These are phyloP conservation scores for Macropis europaea DNA, from an alignment of 2,888 invertebrate species.

Conservation along the genomic window DNA sequence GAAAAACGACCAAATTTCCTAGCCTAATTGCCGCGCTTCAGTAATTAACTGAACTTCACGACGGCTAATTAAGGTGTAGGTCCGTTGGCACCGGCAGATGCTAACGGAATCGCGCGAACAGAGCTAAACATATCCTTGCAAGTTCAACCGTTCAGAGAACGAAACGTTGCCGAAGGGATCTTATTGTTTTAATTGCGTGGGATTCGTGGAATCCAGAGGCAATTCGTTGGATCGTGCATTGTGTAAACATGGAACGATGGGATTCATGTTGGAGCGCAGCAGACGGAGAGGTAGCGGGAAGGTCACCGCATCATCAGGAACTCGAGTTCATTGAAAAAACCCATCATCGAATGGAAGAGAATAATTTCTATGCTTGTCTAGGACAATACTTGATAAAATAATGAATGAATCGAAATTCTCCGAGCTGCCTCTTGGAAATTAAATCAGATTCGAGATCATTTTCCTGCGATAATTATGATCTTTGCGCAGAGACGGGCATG, in stretches of 20 bases:
- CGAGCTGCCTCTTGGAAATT: no score
- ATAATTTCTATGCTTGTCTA: no score
- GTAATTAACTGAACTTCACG: constrained; percentile 4
- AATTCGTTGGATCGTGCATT: not conserved
- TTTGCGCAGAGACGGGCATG: not conserved
- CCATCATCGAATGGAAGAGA: no score
- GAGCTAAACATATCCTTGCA: not conserved
- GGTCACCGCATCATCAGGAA: no score
- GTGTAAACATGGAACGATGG: not conserved
- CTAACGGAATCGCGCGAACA: no score
- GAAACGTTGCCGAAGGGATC: not conserved
- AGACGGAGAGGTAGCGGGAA: no score
- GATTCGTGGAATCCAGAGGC: not conserved
- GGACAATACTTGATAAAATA: no score
- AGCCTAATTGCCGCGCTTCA: not conserved
- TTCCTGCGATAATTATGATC: no score
- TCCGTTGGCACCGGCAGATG: no score
- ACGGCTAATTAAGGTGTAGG: not conserved
- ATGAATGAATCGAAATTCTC: no score
- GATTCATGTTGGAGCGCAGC: not conserved
- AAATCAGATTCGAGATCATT: no score
- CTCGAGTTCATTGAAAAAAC: no score
- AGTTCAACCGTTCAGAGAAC: not conserved
- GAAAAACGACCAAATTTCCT: not conserved
- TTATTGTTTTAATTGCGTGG: constrained; percentile 6